Percentiles rank a stretch among this genome's conserved stretches.
phyloP scores from a whole-genome alignment of 2,888 invertebrate species.

The Eristalinus sepulchralis region DNA sequence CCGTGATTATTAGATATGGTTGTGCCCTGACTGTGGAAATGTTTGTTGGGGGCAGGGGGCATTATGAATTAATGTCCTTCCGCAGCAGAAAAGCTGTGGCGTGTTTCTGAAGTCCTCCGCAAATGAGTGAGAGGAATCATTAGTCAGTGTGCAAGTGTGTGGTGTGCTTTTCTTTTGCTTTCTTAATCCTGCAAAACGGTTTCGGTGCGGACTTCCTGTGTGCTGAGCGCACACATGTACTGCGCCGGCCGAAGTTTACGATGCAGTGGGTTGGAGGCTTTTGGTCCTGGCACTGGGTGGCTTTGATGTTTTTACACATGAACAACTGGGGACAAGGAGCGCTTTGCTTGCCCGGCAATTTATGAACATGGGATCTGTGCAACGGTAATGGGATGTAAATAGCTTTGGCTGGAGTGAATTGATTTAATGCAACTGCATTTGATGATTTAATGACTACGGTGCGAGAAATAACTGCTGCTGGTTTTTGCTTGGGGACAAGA shows the following conservation, averaged over 20 bases:
- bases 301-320: not conserved
- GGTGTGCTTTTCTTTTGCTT: slow-evolving; percentile 21
- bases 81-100: slow-evolving; percentile 6
- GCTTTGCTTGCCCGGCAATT: slow-evolving; percentile 25
- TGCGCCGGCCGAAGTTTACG: slow-evolving; percentile 37
- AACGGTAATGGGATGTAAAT: slow-evolving; percentile 66
- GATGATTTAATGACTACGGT: slow-evolving; percentile 68
- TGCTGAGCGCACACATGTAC: slow-evolving; percentile 15
- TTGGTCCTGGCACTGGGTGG: slow-evolving; percentile 13
- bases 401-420: slow-evolving; percentile 48
- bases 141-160: slow-evolving; percentile 37
- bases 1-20: slow-evolving; percentile 61
- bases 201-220: slow-evolving; percentile 60
- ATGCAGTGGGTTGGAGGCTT: slow-evolving; percentile 4
- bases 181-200: slow-evolving; percentile 8
- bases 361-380: slow-evolving; percentile 59
- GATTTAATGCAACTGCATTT: slow-evolving; percentile 69
- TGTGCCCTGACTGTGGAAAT: slow-evolving; percentile 56
- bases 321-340: not conserved
- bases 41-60: slow-evolving; percentile 4
- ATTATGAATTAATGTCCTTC: slow-evolving; percentile 64
- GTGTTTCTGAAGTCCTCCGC: slow-evolving; percentile 39
- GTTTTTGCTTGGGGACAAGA: not conserved
- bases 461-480: slow-evolving; percentile 40
- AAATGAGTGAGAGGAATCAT: slow-evolving; percentile 58